These are phyloP conservation scores for Stegophylla sp. DNA, from an alignment of 2,888 invertebrate species.

Conservation along the genomic window DNA sequence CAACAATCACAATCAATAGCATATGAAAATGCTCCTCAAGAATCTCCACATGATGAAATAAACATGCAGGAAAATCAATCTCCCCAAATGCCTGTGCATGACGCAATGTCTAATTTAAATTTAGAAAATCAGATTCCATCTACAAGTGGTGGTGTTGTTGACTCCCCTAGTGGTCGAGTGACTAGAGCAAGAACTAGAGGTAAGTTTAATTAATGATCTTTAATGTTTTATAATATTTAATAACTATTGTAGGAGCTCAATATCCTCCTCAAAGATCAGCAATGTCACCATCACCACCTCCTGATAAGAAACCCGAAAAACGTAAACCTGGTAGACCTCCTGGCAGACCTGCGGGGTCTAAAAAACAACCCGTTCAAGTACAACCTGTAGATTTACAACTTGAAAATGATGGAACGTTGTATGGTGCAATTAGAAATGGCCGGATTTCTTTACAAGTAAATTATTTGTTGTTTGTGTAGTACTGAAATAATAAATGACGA, in stretches of 20 bases:
- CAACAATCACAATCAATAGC: constrained; percentile 46
- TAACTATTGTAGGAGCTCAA: constrained; percentile 28
- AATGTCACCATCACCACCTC: constrained; percentile 49
- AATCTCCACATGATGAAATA: constrained; percentile 59
- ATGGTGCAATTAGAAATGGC: constrained; percentile 82
- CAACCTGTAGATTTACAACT: constrained; percentile 37
- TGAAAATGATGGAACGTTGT: constrained; percentile 67
- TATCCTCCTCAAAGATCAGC: constrained; percentile 51
- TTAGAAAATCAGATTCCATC: constrained; percentile 55
- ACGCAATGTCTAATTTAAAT: constrained; percentile 50
- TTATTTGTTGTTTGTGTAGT: background rate
- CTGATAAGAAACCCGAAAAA: constrained; percentile 48
- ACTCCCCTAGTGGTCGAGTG: constrained; percentile 54
- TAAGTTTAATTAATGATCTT: background rate
- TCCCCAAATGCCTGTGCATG: constrained; percentile 52
- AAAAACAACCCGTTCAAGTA: constrained; percentile 47
- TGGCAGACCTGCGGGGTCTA: constrained; percentile 49
- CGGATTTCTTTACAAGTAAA: constrained; percentile 63
- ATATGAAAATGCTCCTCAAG: constrained; percentile 47
- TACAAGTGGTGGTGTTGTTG: constrained; percentile 42
- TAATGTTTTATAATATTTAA: background rate
- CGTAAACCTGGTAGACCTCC: constrained; percentile 55
- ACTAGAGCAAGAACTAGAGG: constrained; percentile 60
- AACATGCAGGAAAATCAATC: constrained; percentile 50
- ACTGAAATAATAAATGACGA: too few species aligned